Evolutionary conservation across 2,888 invertebrate genomes (phyloP).

Genomic region (Dryococelus australis): DNA sequence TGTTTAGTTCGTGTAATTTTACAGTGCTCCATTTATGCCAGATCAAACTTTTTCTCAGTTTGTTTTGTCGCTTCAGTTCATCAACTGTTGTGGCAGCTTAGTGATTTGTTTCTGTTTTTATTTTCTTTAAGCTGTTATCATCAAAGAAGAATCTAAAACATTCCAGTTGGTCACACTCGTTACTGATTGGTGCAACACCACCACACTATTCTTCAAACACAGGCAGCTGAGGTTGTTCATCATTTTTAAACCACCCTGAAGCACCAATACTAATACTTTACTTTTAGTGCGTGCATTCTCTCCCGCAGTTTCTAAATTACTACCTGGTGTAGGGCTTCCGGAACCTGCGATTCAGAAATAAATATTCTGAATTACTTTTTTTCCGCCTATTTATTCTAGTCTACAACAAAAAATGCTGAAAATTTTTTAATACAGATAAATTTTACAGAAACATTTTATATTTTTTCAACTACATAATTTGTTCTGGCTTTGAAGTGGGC

Average conservation of each 20-base stretch:
- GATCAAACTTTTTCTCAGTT: neutral
- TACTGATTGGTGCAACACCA: too few species aligned
- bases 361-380: neutral
- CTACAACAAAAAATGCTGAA: too few species aligned
- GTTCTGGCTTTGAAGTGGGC: too few species aligned
- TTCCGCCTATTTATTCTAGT: too few species aligned
- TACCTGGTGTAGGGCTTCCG: neutral
- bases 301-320: neutral
- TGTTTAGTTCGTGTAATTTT: neutral
- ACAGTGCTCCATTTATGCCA: constrained; percentile 13
- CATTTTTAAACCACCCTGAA: neutral
- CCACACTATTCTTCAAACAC: too few species aligned
- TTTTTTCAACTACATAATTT: too few species aligned
- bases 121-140: neutral
- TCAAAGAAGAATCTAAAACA: neutral
- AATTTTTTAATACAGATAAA: too few species aligned
- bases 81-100: neutral
- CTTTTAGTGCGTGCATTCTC: neutral
- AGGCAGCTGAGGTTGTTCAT: neutral
- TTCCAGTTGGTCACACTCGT: neutral
- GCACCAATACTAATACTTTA: neutral
- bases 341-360: neutral
- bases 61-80: constrained; percentile 2
- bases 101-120: neutral
- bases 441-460: too few species aligned